Evolutionary conservation across 2,113 vertebrate species (phyloP), one percentile per base, ranked within the genome.

Genomic region (Fregata magnificens): DNA sequence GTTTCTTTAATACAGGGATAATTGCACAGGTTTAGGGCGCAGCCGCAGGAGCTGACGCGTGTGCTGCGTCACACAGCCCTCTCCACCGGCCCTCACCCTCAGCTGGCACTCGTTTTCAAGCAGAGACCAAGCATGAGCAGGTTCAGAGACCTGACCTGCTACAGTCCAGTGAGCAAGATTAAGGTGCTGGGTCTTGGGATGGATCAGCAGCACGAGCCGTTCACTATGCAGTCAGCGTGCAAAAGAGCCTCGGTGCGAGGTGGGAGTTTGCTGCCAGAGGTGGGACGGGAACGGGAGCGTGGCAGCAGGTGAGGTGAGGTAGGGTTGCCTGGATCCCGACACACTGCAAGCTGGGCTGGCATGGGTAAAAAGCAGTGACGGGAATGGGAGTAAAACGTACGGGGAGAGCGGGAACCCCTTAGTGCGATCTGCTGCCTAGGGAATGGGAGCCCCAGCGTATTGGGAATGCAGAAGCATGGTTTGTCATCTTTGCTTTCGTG

Each of bases 21-120:
- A 38, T 5, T 3, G 20, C 65, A 15, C 29, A 21, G 44, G 6
- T 9, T 44, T 24, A 15, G 65, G 42, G 38, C 2, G 1, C 18
- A 12, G 61, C 36, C 15, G 18, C 2, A 0, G 2, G 2, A 21
- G 24, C n/a, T 28, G 47, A 9, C 8, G 8, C 3, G 0, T 1
- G 8, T 36, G 38, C 21, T 53, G 20, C 2, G 0, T 31, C 13
- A 22, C 26, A 4, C 8, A 25, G 49, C 16, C 34, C 14, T 47
- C 42, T 40, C 45, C n/a, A n/a, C n/a, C 7, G 13, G 29, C 20
- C 55, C 31, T 83, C 31, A 2, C 22, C 44, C 31, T 17, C 1
- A 0, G 24, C 10, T 36, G 32, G 6, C 18, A 2, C 19, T 55
- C 22, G 31, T 66, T 40, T 55, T 63, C 66, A 47, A 24, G 77